phyloP scores from a whole-genome alignment of 2,113 vertebrate species.

The Lethenteron reissneri region DNA sequence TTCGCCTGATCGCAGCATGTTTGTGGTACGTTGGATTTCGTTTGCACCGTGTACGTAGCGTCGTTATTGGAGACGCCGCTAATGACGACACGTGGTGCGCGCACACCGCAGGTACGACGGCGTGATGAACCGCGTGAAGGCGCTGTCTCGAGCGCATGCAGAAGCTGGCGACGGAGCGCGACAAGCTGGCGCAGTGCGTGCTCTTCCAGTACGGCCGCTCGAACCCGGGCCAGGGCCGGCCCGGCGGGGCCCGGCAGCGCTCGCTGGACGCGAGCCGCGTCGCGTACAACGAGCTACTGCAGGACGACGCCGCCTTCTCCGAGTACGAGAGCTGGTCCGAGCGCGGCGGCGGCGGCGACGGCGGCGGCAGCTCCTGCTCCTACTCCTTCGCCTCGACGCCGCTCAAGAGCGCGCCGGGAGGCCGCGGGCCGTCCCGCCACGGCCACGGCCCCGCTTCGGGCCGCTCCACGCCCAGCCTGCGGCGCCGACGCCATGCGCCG shows the following conservation, averaged over 20 bases:
- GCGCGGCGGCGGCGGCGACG: not conserved
- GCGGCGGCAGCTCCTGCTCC: constrained; percentile 9
- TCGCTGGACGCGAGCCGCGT: constrained; percentile 12
- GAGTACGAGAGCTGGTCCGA: constrained; percentile 41
- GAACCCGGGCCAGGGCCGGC: not conserved
- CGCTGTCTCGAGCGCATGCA: constrained; percentile 33
- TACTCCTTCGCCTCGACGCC: constrained; percentile 18
- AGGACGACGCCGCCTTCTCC: constrained; percentile 30
- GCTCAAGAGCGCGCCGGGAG: not conserved
- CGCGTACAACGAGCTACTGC: constrained; percentile 29
- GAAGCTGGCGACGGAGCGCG: constrained; percentile 30
- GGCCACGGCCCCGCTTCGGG: constrained; percentile 10
- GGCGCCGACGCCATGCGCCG: not conserved
- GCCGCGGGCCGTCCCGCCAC: constrained; percentile 11
- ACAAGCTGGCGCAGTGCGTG: constrained; percentile 25
- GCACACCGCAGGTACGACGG: constrained; percentile 16
- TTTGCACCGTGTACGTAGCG: too few relatives aligned
- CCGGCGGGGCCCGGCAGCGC: too few relatives aligned
- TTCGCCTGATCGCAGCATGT: too few relatives aligned
- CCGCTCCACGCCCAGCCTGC: constrained; percentile 16
- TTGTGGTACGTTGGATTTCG: too few relatives aligned
- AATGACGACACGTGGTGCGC: too few relatives aligned
- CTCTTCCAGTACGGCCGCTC: constrained; percentile 1
- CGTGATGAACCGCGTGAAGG: constrained; percentile 30
- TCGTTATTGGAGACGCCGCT: too few relatives aligned